Percentiles rank a stretch among this genome's conserved stretches.
phyloP scores from a whole-genome alignment of 2,113 vertebrate species.

The Crotalus viridis region DNA sequence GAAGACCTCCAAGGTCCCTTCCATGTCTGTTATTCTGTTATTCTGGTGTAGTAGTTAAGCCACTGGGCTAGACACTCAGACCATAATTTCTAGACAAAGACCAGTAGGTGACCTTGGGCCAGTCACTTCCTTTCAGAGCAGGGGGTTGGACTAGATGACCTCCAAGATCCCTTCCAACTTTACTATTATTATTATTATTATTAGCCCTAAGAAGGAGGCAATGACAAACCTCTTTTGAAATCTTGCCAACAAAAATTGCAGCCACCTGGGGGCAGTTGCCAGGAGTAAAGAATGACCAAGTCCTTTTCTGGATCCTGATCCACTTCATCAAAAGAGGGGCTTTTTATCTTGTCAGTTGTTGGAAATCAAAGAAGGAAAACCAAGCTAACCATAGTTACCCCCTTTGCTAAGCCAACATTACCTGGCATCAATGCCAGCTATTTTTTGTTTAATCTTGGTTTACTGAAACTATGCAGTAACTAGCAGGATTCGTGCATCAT shows the following conservation, averaged over 20 bases:
- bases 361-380: background rate
- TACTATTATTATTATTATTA: no score
- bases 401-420: background rate
- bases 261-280: background rate
- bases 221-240: background rate
- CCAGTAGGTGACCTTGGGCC: background rate
- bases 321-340: background rate
- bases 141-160: no score
- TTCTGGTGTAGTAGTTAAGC: background rate
- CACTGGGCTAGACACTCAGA: background rate
- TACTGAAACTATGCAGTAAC: background rate
- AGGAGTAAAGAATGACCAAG: fast-evolving
- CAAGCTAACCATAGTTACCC: background rate
- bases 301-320: background rate
- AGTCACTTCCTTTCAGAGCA: background rate
- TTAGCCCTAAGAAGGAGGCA: background rate
- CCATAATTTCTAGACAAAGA: background rate
- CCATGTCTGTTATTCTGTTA: background rate
- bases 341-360: background rate
- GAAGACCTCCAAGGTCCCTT: background rate
- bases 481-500: background rate
- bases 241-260: background rate
- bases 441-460: background rate
- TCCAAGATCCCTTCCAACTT: no score
- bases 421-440: background rate